phyloP scores from a whole-genome alignment of 2,797 vertebrate genomes.

The Lacerta viridis region DNA sequence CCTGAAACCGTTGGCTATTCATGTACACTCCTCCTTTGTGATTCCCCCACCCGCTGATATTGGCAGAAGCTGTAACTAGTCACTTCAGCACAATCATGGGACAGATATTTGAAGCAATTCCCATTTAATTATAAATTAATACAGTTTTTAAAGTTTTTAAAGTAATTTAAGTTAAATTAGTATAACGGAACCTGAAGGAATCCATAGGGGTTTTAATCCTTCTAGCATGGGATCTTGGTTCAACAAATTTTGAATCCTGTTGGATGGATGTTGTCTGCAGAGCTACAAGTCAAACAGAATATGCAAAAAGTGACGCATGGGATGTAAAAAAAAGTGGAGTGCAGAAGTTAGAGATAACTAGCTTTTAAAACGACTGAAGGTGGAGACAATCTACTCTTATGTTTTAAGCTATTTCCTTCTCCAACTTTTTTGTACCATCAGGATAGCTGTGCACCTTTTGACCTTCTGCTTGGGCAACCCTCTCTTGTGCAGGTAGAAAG shows the following conservation, averaged over 20 bases:
- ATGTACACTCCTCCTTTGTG: too few relatives aligned
- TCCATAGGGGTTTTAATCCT: neutral
- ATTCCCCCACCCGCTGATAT: too few relatives aligned
- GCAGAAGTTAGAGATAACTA: slow-evolving; percentile 28
- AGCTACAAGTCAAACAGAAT: neutral
- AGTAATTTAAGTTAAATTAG: neutral
- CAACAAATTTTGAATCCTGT: neutral
- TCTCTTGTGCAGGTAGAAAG: slow-evolving; percentile 49
- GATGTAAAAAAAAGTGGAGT: neutral
- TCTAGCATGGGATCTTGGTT: neutral
- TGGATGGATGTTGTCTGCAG: slow-evolving; percentile 22
- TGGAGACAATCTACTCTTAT: neutral
- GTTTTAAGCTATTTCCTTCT: slow-evolving; percentile 29
- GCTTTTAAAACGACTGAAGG: neutral
- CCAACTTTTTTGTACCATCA: slow-evolving; percentile 4
- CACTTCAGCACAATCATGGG: too few relatives aligned
- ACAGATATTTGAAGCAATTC: too few relatives aligned
- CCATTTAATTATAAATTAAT: too few relatives aligned
- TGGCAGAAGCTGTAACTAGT: too few relatives aligned
- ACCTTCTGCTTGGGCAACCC: slow-evolving; percentile 16
- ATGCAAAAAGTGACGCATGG: neutral
- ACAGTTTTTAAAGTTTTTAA: too few relatives aligned
- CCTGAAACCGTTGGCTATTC: too few relatives aligned
- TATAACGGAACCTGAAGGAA: neutral
- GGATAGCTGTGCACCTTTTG: slow-evolving; percentile 29